Conservation (phyloP, 2,888 invertebrate species). For the Steromphala cineraria region DNA sequence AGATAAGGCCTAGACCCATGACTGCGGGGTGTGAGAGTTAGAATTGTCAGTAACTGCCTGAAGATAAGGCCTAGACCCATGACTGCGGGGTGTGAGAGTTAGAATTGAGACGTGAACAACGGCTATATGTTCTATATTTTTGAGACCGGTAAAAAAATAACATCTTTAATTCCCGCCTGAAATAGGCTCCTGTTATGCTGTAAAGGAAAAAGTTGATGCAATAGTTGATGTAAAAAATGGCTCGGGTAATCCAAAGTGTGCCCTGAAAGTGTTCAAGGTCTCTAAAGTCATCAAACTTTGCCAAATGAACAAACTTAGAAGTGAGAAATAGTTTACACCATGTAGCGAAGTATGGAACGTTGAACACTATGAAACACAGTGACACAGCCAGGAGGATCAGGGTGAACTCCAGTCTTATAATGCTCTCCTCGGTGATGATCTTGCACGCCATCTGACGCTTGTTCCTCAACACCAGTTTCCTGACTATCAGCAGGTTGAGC, state of each 20-base stretch:
- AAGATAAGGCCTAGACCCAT: conserved; percentile 40
- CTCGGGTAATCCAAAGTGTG: conserved; percentile 54
- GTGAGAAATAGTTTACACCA: conserved; percentile 62
- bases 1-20: no score
- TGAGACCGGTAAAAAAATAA: conserved; percentile 53
- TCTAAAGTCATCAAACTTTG: conserved; percentile 31
- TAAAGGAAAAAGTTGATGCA: conserved; percentile 70
- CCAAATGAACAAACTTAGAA: conserved; percentile 27
- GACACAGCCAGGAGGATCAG: conserved; percentile 69
- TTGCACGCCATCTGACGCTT: conserved; percentile 49
- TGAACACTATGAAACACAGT: conserved; percentile 69
- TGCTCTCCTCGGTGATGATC: conserved; percentile 61
- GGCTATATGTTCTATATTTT: conserved; percentile 38
- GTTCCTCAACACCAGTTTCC: conserved; percentile 62
- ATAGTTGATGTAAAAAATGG: conserved; percentile 69
- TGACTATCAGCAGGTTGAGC: conserved; percentile 67
- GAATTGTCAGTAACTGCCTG: no score
- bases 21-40: no score
- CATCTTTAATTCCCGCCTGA: conserved; percentile 62
- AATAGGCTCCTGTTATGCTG: conserved; percentile 68
- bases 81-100: conserved; percentile 55
- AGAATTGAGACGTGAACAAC: conserved; percentile 48
- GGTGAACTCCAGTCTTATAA: conserved; percentile 70
- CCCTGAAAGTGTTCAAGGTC: conserved; percentile 44
- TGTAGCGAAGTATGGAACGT: conserved; percentile 68